Percentiles rank a stretch among this genome's conserved stretches.
These are phyloP conservation scores for Hassar affinis DNA, from an alignment of 2,113 vertebrate genomes.

Conservation along the genomic window DNA sequence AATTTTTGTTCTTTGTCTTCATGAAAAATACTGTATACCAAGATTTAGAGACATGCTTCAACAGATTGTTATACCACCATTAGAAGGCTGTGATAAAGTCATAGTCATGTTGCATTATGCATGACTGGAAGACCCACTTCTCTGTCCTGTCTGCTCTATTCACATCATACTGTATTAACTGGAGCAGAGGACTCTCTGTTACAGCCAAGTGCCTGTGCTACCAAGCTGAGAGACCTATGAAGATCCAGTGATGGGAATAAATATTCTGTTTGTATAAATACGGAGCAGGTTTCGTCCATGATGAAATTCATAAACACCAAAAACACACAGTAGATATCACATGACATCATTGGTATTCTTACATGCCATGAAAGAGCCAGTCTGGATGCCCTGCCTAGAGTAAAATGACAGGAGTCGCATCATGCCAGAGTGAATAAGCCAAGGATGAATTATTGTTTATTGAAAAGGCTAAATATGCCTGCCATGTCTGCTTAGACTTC, in stretches of 20 bases:
- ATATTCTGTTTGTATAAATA: not conserved
- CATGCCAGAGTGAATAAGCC: slow-evolving; percentile 52
- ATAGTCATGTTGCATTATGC: slow-evolving; percentile 87
- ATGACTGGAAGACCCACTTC: slow-evolving; percentile 85
- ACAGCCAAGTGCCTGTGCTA: slow-evolving; percentile 65
- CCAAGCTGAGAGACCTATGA: slow-evolving; percentile 23
- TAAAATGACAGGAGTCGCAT: slow-evolving; percentile 64
- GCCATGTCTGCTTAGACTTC: slow-evolving; percentile 56
- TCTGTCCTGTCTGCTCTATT: slow-evolving; percentile 89
- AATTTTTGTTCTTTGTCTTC: no score
- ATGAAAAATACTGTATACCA: no score
- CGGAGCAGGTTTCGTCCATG: not conserved
- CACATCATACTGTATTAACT: slow-evolving; percentile 85
- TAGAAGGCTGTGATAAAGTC: slow-evolving; percentile 75
- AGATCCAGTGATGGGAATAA: not conserved
- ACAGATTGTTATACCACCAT: slow-evolving; percentile 79
- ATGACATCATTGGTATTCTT: not conserved
- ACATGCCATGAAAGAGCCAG: no score
- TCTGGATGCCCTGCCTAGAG: slow-evolving; percentile 54
- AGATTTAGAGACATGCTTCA: slow-evolving; percentile 66
- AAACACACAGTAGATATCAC: not conserved
- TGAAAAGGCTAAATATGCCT: slow-evolving; percentile 70
- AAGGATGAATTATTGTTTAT: slow-evolving; percentile 67
- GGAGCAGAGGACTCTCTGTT: slow-evolving; percentile 79
- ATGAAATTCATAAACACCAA: not conserved